These are phyloP conservation scores for Oreamnos americanus DNA, from an alignment of 2,113 vertebrate genomes.

Conservation along the genomic window DNA sequence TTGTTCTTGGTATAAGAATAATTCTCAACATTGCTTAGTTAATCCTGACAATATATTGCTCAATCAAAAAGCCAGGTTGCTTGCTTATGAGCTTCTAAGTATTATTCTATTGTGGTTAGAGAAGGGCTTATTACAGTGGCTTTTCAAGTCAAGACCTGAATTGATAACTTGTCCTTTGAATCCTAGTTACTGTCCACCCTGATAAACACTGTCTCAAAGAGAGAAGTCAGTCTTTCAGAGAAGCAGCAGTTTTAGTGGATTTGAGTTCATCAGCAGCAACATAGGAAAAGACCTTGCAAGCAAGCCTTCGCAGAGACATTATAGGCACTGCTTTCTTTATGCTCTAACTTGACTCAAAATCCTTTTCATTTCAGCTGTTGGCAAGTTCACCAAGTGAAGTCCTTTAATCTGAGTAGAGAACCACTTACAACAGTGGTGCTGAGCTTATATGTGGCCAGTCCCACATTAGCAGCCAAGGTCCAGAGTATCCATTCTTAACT, in stretches of 20 bases:
- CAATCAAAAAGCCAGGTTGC: background rate
- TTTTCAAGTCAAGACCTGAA: slow-evolving; percentile 25
- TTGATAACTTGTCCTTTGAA: background rate
- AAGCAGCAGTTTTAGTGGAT: background rate
- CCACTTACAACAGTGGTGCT: background rate
- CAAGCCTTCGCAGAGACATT: background rate
- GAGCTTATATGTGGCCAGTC: background rate
- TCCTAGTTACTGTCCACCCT: background rate
- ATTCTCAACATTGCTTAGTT: background rate
- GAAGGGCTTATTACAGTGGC: background rate
- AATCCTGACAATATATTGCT: background rate
- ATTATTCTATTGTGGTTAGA: background rate
- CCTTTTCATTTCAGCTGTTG: background rate
- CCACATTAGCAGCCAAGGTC: background rate
- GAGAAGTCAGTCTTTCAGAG: background rate
- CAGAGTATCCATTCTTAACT: background rate
- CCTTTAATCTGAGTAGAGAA: background rate
- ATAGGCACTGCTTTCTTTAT: background rate
- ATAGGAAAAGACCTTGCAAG: background rate
- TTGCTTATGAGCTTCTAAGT: background rate
- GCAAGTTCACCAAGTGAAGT: background rate
- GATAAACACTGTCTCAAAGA: background rate
- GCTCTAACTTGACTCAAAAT: background rate
- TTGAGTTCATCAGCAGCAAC: background rate
- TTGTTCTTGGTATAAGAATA: background rate